Conservation (phyloP, 1,140 invertebrate species). For the Proctacanthus coquilletti region DNA sequence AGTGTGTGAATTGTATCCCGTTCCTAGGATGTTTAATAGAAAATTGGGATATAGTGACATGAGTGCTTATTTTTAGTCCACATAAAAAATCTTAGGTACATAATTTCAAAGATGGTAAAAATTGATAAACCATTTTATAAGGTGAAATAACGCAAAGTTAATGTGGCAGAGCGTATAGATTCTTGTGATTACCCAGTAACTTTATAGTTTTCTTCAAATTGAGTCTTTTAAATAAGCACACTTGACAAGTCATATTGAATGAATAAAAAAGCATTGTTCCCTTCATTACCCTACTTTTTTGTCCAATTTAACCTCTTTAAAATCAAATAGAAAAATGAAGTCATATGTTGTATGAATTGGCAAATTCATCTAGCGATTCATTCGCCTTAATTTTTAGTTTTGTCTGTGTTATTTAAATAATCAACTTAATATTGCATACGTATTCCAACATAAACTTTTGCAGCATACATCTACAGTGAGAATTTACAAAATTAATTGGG, state of each 20-base stretch:
- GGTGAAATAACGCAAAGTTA: no score
- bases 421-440: background rate
- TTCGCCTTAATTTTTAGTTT: background rate
- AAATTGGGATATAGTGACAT: background rate
- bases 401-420: background rate
- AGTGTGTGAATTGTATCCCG: background rate
- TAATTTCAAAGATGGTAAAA: background rate
- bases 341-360: no score
- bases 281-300: no score
- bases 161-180: no score
- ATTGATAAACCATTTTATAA: background rate
- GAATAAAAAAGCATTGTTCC: no score
- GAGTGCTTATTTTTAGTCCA: background rate
- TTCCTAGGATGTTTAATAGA: background rate
- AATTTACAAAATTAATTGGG: conserved; percentile 8
- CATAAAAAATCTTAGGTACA: background rate
- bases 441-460: background rate
- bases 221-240: no score
- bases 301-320: no score
- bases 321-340: no score
- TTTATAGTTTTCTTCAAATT: no score
- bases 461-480: conserved; percentile 1
- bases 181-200: no score
- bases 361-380: no score
- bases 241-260: no score